Evolutionary conservation across 2,113 vertebrate genomes (phyloP).

Genomic region (Albula glossodonta): DNA sequence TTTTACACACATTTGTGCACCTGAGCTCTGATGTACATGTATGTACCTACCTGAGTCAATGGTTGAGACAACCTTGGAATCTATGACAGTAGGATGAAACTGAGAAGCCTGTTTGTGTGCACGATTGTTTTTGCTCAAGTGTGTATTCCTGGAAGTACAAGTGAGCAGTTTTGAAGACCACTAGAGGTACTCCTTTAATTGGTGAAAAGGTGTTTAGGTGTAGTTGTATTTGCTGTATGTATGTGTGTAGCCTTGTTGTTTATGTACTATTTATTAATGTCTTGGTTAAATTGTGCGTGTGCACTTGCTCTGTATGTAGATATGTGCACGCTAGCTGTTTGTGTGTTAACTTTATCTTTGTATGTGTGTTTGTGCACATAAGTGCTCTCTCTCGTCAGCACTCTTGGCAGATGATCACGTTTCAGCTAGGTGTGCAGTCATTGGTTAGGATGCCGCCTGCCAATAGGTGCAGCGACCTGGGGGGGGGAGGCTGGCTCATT

Average conservation of each 20-base stretch:
- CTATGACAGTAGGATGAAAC: too few species aligned
- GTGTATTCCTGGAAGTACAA: too few species aligned
- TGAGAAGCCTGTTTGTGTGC: neutral
- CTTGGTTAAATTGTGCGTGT: too few species aligned
- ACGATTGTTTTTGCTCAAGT: too few species aligned
- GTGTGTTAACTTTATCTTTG: neutral
- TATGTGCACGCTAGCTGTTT: too few species aligned
- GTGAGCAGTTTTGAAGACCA: neutral
- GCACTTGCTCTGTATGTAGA: too few species aligned
- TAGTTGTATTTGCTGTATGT: too few species aligned
- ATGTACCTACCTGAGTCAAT: neutral
- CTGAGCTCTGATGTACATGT: neutral
- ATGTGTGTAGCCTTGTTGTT: too few species aligned
- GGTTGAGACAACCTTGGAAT: too few species aligned
- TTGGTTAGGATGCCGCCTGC: conserved; percentile 41
- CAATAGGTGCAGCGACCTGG: conserved; percentile 45
- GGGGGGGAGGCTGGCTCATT: conserved; percentile 27
- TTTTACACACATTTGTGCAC: neutral
- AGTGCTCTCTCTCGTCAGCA: neutral
- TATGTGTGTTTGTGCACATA: neutral
- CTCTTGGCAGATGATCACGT: conserved; percentile 18
- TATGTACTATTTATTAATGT: too few species aligned
- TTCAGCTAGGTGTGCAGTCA: conserved; percentile 2
- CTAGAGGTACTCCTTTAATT: too few species aligned
- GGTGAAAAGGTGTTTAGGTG: too few species aligned